A percentile compares a stretch with the other conserved stretches of the same genome.
Evolutionary conservation across 2,113 vertebrate genomes (phyloP).

Genomic region (Tylochromis polylepis): DNA sequence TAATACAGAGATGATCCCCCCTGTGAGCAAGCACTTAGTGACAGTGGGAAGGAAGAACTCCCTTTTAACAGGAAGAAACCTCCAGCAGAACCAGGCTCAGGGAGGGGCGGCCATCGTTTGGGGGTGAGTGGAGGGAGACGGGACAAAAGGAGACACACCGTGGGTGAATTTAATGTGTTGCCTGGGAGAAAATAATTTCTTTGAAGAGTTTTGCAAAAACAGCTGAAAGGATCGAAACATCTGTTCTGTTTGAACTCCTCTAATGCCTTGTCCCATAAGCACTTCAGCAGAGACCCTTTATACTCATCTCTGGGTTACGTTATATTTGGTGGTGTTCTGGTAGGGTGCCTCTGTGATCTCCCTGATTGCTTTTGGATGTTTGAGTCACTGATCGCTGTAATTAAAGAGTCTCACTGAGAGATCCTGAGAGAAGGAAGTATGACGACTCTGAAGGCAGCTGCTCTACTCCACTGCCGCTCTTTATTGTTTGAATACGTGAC

Average conservation of each 20-base stretch:
- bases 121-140: not conserved
- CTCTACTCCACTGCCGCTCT: not conserved
- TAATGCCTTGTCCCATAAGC: not conserved
- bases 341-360: not conserved
- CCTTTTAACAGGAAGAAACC: not conserved
- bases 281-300: not conserved
- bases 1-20: not conserved
- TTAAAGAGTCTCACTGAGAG: not conserved
- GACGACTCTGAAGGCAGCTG: not conserved
- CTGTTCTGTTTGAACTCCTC: not conserved
- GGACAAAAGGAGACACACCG: not conserved
- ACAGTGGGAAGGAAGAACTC: not conserved
- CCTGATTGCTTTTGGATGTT: not conserved
- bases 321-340: not conserved
- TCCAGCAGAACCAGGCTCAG: not conserved
- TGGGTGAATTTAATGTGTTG: not conserved
- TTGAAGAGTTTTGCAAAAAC: not conserved
- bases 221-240: not conserved
- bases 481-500: not conserved
- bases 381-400: not conserved
- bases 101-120: not conserved
- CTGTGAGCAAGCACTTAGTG: not conserved
- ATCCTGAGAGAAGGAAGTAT: not conserved
- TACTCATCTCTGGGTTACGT: not conserved
- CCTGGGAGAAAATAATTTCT: not conserved